Percentiles rank a stretch among this genome's conserved stretches.
Evolutionary conservation across 2,797 vertebrate genomes (phyloP).

Genomic region (Carcharodon carcharias): DNA sequence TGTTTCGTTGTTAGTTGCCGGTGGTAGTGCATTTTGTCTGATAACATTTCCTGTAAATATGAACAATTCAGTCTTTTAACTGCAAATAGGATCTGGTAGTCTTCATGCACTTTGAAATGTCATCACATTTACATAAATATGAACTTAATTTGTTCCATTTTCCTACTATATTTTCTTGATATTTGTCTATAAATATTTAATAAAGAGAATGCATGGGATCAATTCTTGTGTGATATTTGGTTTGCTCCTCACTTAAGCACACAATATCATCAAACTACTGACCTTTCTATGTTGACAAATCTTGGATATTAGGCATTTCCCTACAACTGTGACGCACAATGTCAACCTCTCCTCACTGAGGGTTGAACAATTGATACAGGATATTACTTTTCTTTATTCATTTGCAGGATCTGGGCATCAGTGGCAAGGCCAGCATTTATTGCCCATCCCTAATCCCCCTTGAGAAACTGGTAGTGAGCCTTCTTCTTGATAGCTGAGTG

Average conservation of each 20-base stretch:
- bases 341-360: background rate
- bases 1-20: slow-evolving; percentile 51
- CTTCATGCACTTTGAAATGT: background rate
- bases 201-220: background rate
- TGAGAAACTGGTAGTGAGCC: no score
- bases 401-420: background rate
- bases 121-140: no score
- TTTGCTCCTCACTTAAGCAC: background rate
- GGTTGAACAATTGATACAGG: background rate
- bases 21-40: slow-evolving; percentile 58
- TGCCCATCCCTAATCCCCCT: background rate
- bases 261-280: no score
- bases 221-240: background rate
- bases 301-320: background rate
- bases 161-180: background rate
- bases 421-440: background rate
- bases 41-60: slow-evolving; percentile 71
- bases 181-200: background rate
- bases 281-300: background rate
- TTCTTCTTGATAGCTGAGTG: no score
- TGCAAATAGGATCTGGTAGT: background rate
- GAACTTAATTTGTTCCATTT: background rate
- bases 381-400: background rate
- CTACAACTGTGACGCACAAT: background rate
- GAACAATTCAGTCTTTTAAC: slow-evolving; percentile 35